These are phyloP conservation scores for Cardiocondyla obscurior DNA, from an alignment of 1,140 invertebrate species.

Conservation along the genomic window DNA sequence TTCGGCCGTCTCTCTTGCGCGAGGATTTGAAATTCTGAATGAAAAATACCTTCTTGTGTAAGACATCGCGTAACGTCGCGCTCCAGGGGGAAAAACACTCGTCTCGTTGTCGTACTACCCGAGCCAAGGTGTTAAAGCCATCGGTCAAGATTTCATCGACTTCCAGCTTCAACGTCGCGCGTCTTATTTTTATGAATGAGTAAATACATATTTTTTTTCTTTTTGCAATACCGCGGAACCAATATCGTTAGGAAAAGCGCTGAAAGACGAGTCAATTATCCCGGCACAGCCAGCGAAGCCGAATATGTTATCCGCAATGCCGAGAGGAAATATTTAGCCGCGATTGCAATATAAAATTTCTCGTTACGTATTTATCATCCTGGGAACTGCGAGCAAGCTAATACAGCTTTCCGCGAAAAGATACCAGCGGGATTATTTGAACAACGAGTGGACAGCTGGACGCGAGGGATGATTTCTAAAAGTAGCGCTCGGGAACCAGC, in stretches of 20 bases:
- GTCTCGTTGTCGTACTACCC: background rate
- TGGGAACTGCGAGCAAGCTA: background rate
- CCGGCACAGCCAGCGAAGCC: background rate
- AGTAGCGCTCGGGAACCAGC: background rate
- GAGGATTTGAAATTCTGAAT: slow-evolving; percentile 56
- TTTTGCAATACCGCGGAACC: too few species aligned
- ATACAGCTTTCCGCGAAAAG: background rate
- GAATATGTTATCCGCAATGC: background rate
- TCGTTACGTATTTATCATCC: background rate
- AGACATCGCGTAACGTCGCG: background rate
- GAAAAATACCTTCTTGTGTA: slow-evolving; percentile 5
- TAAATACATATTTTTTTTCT: background rate
- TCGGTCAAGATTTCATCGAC: background rate
- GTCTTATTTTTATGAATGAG: background rate
- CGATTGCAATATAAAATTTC: background rate
- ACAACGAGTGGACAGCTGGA: background rate
- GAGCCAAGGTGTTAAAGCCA: background rate
- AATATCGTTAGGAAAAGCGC: background rate
- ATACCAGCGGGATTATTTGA: background rate
- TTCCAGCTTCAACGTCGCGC: background rate
- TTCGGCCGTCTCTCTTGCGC: slow-evolving; percentile 33
- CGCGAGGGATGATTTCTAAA: slow-evolving; percentile 1
- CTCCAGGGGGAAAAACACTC: background rate
- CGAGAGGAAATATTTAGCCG: background rate
- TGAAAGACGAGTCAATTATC: background rate